Base-by-base conservation (phyloP, 2,113 vertebrate genomes). In the Melozone crissalis region DNA sequence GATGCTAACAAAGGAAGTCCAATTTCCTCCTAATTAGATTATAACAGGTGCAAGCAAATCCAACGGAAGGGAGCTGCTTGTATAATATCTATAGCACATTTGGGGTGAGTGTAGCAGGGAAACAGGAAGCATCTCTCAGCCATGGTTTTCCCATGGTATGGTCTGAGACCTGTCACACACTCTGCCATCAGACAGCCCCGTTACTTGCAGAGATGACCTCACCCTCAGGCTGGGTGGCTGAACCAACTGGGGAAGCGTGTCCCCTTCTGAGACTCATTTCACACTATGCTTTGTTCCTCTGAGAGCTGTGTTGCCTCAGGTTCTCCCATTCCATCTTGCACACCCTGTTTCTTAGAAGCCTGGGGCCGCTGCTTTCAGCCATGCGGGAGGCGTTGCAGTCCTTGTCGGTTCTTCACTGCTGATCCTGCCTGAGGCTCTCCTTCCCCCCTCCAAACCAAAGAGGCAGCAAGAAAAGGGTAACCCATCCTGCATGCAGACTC, bases 1-100 rank as follows among this genome's bases (percentile, higher is more conserved):
- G 80, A 92, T 86, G 69, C 44, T 79, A 92, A 61, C 47, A 62
- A 72, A 92, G 92, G 55, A 95, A 90, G 85, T 72, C 83, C 26
- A 75, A 61, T 95, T 94, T 96, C 57, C 57, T 93, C 54, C 83
- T 95, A 94, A 93, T 92, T 93, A 95, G 76, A 87, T 92, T 74
- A 35, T 35, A 92, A 86, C 88, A 95, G 92, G 93, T 95, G 90
- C 77, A 65, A 81, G 62, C 54, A 87, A 92, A 90, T 86, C 54
- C 54, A 63, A 15, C 44, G 63, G 83, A 96, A 96, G 86, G 65
- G 61, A 95, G 66, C 46, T 82, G 26, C 49, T 86, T 62, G 35
- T 68, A 11, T 66, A 89, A 43, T 69, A 63, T 68, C 84, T 71
- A 10, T 52, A 49, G 12, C 2, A 8, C 43, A 68, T 68, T 87